Percentiles rank a stretch among this genome's conserved stretches.
phyloP scores from a whole-genome alignment of 2,888 invertebrate genomes.

The Ormyrus rosae region DNA sequence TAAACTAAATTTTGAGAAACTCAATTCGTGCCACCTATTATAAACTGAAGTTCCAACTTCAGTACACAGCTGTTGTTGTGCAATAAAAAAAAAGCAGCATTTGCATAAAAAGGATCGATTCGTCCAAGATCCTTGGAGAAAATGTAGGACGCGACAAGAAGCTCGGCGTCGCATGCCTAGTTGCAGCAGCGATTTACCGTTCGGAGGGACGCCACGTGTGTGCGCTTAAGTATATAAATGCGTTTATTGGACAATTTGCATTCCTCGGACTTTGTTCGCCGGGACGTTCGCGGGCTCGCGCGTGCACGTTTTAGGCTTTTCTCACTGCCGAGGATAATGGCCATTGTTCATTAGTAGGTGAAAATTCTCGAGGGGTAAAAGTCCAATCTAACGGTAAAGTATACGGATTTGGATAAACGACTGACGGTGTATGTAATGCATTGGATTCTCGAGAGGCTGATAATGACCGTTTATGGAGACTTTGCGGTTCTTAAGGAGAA shows the following conservation, averaged over 20 bases:
- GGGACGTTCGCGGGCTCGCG: background rate
- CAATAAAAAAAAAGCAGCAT: slow-evolving; percentile 18
- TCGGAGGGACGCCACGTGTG: slow-evolving; percentile 25
- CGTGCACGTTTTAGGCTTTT: background rate
- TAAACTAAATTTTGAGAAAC: too few species aligned
- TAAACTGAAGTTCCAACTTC: too few species aligned
- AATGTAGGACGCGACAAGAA: slow-evolving; percentile 33
- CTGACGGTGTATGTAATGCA: too few species aligned
- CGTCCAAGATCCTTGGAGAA: background rate
- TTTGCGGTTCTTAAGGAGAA: too few species aligned
- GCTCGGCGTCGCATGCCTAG: background rate
- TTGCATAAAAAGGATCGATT: slow-evolving; percentile 23
- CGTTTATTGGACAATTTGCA: slow-evolving; percentile 45
- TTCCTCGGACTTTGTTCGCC: slow-evolving; percentile 25
- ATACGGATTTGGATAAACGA: background rate
- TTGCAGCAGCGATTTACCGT: slow-evolving; percentile 45
- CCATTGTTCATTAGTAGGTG: slow-evolving; percentile 44
- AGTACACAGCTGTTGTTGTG: too few species aligned
- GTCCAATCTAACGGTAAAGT: background rate
- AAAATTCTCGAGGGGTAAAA: slow-evolving; percentile 24
- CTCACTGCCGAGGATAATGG: slow-evolving; percentile 11
- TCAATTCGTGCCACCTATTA: too few species aligned
- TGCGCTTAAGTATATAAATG: slow-evolving; percentile 17
- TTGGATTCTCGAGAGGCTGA: too few species aligned
- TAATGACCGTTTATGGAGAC: too few species aligned